Base-by-base conservation (phyloP, 1,140 invertebrate genomes). In the Atopsyche davidsoni region DNA sequence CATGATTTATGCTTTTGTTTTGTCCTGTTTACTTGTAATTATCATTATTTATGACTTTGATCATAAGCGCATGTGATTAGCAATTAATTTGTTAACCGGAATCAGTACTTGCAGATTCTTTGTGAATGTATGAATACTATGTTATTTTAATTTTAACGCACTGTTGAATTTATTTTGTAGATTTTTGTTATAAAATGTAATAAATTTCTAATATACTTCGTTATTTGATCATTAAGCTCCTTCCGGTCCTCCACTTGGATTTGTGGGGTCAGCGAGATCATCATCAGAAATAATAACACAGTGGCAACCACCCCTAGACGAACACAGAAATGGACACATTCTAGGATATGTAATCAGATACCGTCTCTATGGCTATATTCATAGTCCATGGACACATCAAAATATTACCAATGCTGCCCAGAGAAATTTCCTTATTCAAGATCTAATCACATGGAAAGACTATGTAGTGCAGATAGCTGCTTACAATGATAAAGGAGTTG, bases 391-490 rank as follows among this genome's bases (percentile, higher is more conserved):
- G 89, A 92, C 83, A 4, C 79, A 81, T 61, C 81, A 89, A 58
- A 96, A 96, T 65, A 89, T 98, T 16, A 92, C 87, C 0, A 93
- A 94, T 65, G 89, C 92, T 68, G 89, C 88, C 0, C 92, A 96
- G 64, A 79, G 89, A 55, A 96, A 92, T 67, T 95, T 86, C 64
- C 75, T 96, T 0, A 92, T 98, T 46, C 87, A 91, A 59, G 92
- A 95, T 62, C 72, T 97, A 25, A 97, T 97, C 45, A 96, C 93
- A 0, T 98, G 94, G 94, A 94, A 96, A 68, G 91, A 96, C 67
- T 99, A 99, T 62, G 85, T 93, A 25, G 86, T 99, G 0, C 91
- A 96, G 75, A 94, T 99, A 46, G 94, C 96, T 1, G 93, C 95
- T 0, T 98, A 89, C 60, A 99, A 99, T 67, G 89, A 94, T 58